Evolutionary conservation across 2,888 invertebrate genomes (phyloP), one percentile per base, ranked within the genome.

Genomic region (Muscina levida): DNA sequence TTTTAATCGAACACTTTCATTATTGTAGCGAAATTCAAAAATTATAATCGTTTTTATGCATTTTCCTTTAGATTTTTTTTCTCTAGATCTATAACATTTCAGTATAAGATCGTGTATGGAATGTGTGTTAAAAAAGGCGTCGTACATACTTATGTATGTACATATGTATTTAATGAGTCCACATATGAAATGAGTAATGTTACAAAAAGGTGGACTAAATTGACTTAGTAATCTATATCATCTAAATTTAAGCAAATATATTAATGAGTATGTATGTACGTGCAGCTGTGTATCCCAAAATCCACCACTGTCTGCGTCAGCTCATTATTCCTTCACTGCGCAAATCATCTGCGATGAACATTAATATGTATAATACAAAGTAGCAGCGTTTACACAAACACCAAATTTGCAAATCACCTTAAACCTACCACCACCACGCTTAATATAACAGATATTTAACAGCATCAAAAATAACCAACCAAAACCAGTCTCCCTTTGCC

Each of bases 251-350:
- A 57, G 66, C 46, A 66, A 42, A 68, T 67, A 76, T 70, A 78
- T 65, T 82, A 68, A 73, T 39, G 68, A 56, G 46, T 67, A 59
- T 70, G 15, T 62, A 68, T 72, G 59, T 39, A 68, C 72, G 68
- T 68, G 65, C 48, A 72, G 65, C 62, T 67, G 42, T 68, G 39
- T 68, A 73, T 70, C 42, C 70, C 37, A 62, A 19, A 39, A 62
- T 65, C 22, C 51, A 72, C 48, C 68, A 42, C 53, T 53, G 11
- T 24, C 53, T n/a, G 11, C 37, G n/a, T 5, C 22, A 17, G 13
- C 2, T 53, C 17, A 19, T 17, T 51, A 17, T 53, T 13, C 53
- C 22, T n/a, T 56, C 24, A 22, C 26, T 17, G 13, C 19, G 51
- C 53, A 68, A 44, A 67, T n/a, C 31, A 31, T 31, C 31, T 5